Percentiles rank a stretch among this genome's conserved stretches.
Evolutionary conservation across 2,797 vertebrate species (phyloP).

Genomic region (Argyrosomus regius): DNA sequence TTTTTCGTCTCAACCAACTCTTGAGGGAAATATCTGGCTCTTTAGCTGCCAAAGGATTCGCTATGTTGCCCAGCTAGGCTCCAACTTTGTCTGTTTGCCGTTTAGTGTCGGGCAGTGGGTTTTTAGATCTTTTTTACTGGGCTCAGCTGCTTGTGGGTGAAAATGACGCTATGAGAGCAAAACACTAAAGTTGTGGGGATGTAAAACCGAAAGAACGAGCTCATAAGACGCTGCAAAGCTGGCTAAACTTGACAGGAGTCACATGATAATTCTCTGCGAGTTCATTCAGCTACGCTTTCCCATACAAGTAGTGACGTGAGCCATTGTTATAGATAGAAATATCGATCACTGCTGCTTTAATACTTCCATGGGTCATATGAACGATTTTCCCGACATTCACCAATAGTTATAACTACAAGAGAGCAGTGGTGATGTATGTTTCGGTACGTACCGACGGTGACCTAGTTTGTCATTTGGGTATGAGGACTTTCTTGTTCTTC

Average conservation of each 20-base stretch:
- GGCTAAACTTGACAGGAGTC: background rate
- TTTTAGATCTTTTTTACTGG: too few species aligned
- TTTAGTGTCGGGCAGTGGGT: background rate
- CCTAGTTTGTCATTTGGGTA: slow-evolving; percentile 2
- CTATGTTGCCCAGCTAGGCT: background rate
- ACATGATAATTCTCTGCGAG: background rate
- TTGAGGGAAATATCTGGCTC: background rate
- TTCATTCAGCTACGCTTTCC: background rate
- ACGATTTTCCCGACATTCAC: too few species aligned
- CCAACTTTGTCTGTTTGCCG: background rate
- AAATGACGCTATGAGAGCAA: background rate
- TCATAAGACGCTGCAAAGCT: background rate
- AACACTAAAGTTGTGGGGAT: fast-evolving
- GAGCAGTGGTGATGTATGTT: background rate
- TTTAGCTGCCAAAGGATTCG: background rate
- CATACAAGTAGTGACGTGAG: background rate
- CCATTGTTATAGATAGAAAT: background rate
- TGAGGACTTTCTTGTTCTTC: slow-evolving; percentile 4
- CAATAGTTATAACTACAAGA: background rate
- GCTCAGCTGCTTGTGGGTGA: background rate
- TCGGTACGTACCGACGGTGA: background rate
- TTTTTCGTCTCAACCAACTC: background rate
- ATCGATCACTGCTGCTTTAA: background rate
- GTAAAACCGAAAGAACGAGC: background rate
- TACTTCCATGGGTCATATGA: background rate